Evolutionary conservation across 2,888 invertebrate species (phyloP).

Genomic region (Synanthedon tipuliformis): DNA sequence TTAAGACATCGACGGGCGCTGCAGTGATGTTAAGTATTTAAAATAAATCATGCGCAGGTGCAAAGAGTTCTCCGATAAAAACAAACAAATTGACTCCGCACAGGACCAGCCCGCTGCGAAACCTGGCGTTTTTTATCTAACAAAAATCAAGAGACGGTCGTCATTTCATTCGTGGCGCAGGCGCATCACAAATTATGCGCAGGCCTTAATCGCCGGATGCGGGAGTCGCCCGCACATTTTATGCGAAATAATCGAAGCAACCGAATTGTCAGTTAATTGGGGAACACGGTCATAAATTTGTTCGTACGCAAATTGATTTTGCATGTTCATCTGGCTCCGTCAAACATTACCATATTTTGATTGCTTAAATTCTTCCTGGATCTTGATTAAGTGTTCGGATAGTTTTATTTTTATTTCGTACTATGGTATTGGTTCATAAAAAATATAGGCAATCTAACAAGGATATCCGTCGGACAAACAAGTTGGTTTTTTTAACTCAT

Average conservation of each 20-base stretch:
- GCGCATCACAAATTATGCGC: slow-evolving; percentile 65
- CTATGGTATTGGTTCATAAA: slow-evolving; percentile 15
- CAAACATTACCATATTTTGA: slow-evolving; percentile 59
- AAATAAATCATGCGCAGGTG: slow-evolving; percentile 57
- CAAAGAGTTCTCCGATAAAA: slow-evolving; percentile 55
- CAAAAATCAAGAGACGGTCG: slow-evolving; percentile 49
- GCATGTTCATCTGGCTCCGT: slow-evolving; percentile 31
- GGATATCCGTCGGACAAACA: too few relatives aligned
- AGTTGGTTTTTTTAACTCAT: too few relatives aligned
- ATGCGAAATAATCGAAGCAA: slow-evolving; percentile 68
- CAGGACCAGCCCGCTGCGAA: slow-evolving; percentile 23
- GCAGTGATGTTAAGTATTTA: slow-evolving; percentile 17
- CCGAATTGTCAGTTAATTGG: slow-evolving; percentile 69
- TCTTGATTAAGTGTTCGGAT: slow-evolving; percentile 47
- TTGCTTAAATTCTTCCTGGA: slow-evolving; percentile 54
- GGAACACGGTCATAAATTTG: slow-evolving; percentile 60
- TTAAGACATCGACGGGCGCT: slow-evolving; percentile 9
- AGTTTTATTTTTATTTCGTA: slow-evolving; percentile 35
- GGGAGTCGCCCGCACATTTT: slow-evolving; percentile 66
- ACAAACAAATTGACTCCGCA: slow-evolving; percentile 34
- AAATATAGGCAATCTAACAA: slow-evolving; percentile 6
- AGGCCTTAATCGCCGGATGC: slow-evolving; percentile 67
- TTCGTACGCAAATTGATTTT: slow-evolving; percentile 57
- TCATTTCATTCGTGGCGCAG: slow-evolving; percentile 32
- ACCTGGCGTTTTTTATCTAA: slow-evolving; percentile 60